Evolutionary conservation across 2,888 invertebrate species (phyloP), one percentile per base, ranked within the genome.

Genomic region (Pandemis heparana): DNA sequence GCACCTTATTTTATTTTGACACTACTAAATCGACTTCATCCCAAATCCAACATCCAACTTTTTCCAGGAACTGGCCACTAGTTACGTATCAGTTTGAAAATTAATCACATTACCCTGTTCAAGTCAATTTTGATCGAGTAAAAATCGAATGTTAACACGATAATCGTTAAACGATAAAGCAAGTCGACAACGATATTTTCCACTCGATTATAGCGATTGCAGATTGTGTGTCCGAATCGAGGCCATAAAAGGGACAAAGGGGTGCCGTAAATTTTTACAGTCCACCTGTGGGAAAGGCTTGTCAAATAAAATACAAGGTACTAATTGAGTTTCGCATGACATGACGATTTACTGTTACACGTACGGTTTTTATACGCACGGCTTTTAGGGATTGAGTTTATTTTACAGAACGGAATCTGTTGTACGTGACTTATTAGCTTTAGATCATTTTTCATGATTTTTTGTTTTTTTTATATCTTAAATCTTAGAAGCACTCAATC

Each of bases 231-330:
- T 48, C 48, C 14, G 48, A 48, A 48, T 72, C 63, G 56, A 59
- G 23, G 46, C 12, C 23, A 12, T 63, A 23, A 72, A 71, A 59
- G 38, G 9, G 70, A 66, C 18, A 38, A 18, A 16, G 46, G 61
- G 46, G 43, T 12, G 14, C n/a, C 41, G 43, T 70, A 18, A 18
- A 5, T 48, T 8, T 62, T 62, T 46, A 72, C 62, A 16, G 41
- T 70, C 46, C 70, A 56, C 18, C 46, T 59, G 64, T 70, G 14
- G 14, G n/a, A 48, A 32, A 39, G 48, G 71, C 32, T 14, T 65
- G 10, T 39, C 38, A 48, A 16, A 53, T 51, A 51, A 16, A 51
- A 48, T 71, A 65, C 32, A 65, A 48, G 18, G 56, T 23, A 23
- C 23, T 56, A 56, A 56, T 56, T 56, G 56, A 23, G 23, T 23